Base-by-base conservation (phyloP, 2,888 invertebrate species). In the Catocala nupta region DNA sequence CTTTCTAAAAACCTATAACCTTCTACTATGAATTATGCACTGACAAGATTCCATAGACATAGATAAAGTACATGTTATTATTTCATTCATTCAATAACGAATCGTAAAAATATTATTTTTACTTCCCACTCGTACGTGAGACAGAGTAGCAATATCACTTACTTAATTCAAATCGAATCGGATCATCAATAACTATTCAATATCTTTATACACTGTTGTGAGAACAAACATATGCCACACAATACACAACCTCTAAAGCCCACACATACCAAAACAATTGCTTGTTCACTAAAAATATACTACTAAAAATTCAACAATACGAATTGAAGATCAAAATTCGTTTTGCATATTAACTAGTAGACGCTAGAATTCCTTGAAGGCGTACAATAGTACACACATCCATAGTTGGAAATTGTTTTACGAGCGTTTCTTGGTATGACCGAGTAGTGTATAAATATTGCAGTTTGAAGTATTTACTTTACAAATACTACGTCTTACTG, bases 291-390 rank as follows among this genome's bases (percentile, higher is more conserved):
- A 63, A 55, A 65, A 73, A 70, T 69, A 59, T 44, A 44, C 42
- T 34, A 43, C 16, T 58, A 56, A 16, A 55, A 59, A 71, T 53
- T 72, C 50, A 53, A 61, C 51, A 49, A 48, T 56, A 42, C 60
- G 5, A 59, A 63, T 57, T 33, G 56, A 50, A 34, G 42, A 51
- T 49, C 50, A 42, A 58, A 64, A 70, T 71, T 73, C 59, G 65
- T 33, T 47, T 56, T 63, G 68, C 71, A 71, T 74, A 61, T 63
- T 62, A 74, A 76, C 50, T 13, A 63, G 47, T 55, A 50, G 44
- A 48, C 47, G 51, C 12, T 11, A 5, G 58, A 57, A 34, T 64
- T 63, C 50, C 68, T 43, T 66, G 68, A 61, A 68, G 47, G 8
- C 25, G 7, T 9, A 63, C 57, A 61, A 55, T 59, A 51, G 47